Percentiles rank a stretch among this genome's conserved stretches.
Evolutionary conservation across 2,113 vertebrate species (phyloP).

Genomic region (Ornithorhynchus anatinus): DNA sequence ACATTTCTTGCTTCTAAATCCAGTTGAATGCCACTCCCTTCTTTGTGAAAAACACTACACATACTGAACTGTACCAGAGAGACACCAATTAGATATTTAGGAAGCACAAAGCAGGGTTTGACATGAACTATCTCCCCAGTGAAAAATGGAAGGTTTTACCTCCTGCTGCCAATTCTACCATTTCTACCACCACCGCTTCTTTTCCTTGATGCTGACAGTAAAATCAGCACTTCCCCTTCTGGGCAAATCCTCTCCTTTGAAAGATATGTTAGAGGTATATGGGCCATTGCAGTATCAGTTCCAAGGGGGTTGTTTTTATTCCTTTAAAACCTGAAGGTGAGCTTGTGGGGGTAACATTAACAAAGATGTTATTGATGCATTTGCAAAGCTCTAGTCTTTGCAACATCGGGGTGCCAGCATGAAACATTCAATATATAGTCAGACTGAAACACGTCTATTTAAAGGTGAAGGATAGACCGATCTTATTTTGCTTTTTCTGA

Average conservation of each 20-base stretch:
- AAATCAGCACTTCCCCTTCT: neutral
- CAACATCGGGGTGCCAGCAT: neutral
- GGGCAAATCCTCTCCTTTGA: neutral
- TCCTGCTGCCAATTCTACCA: neutral
- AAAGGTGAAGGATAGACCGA: neutral
- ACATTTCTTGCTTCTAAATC: neutral
- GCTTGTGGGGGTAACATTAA: neutral
- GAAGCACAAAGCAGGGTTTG: neutral
- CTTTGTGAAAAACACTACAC: neutral
- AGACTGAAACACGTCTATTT: neutral
- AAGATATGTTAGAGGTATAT: neutral
- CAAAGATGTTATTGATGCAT: neutral
- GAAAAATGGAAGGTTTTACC: neutral
- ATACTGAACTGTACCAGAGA: neutral
- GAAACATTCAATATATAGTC: neutral
- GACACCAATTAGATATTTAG: neutral
- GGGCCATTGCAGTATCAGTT: neutral
- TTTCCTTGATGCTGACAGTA: neutral
- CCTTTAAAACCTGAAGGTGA: neutral
- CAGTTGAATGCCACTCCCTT: neutral
- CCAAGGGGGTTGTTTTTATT: neutral
- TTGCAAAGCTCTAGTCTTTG: neutral
- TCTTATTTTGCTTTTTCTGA: neutral
- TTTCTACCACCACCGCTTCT: neutral
- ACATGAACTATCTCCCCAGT: neutral